Evolutionary conservation across 2,888 invertebrate species (phyloP).

Genomic region (Leucophenga montana): DNA sequence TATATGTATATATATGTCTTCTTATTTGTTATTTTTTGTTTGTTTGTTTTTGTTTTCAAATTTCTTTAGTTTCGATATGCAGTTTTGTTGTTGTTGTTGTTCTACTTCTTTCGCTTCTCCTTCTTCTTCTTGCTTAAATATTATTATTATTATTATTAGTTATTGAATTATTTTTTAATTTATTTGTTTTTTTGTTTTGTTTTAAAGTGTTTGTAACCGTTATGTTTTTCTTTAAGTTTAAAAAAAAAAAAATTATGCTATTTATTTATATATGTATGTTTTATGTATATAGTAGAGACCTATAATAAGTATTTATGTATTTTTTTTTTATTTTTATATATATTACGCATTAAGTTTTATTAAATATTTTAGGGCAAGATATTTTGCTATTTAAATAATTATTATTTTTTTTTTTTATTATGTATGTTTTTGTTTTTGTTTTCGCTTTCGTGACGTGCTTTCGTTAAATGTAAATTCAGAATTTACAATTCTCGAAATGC

Average conservation of each 20-base stretch:
- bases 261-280: conserved; percentile 56
- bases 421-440: conserved; percentile 30
- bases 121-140: conserved; percentile 8
- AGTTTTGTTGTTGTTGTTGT: conserved; percentile 43
- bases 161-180: background rate
- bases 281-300: conserved; percentile 45
- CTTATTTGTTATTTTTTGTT: conserved; percentile 27
- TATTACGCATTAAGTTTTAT: background rate
- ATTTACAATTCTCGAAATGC: conserved; percentile 55
- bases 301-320: conserved; percentile 18
- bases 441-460: conserved; percentile 5
- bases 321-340: conserved; percentile 21
- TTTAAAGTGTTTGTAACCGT: conserved; percentile 45
- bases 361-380: conserved; percentile 62
- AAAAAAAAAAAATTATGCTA: conserved; percentile 57
- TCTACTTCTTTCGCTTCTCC: conserved; percentile 27
- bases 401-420: conserved; percentile 44
- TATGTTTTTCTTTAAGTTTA: conserved; percentile 33
- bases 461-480: conserved; percentile 55
- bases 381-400: conserved; percentile 55
- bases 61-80: conserved; percentile 60
- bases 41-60: conserved; percentile 43
- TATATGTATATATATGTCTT: conserved; percentile 31
- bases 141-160: conserved; percentile 11
- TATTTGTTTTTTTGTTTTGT: conserved; percentile 8